Evolutionary conservation across 1,140 invertebrate genomes (phyloP).

Genomic region (Bursaphelenchus mucronatus): DNA sequence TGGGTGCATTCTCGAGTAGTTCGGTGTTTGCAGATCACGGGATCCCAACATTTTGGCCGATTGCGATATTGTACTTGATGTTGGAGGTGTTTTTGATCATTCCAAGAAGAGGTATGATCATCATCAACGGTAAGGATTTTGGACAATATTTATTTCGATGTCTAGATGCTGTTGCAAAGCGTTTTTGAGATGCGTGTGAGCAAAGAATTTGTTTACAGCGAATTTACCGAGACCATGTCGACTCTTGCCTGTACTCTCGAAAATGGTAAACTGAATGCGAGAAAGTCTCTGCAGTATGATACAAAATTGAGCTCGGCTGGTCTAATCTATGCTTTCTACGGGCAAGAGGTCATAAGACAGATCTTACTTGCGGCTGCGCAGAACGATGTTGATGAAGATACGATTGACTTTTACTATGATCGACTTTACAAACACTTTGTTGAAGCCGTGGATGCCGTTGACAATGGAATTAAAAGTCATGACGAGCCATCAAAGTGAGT

Average conservation of each 20-base stretch:
- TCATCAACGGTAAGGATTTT: constrained; percentile 73
- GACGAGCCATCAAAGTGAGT: constrained; percentile 68
- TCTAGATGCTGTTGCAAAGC: neutral
- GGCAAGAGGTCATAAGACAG: constrained; percentile 71
- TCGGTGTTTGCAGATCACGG: constrained; percentile 64
- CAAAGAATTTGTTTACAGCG: constrained; percentile 64
- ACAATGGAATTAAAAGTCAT: constrained; percentile 77
- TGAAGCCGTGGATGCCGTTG: constrained; percentile 89
- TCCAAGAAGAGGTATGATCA: constrained; percentile 80
- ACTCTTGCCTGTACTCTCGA: constrained; percentile 62
- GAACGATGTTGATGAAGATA: constrained; percentile 56
- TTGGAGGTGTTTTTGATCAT: constrained; percentile 82
- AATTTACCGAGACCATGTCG: constrained; percentile 68
- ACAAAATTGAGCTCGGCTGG: constrained; percentile 88
- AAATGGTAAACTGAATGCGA: constrained; percentile 17
- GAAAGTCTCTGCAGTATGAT: constrained; percentile 48
- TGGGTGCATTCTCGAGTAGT: neutral
- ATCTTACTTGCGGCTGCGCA: constrained; percentile 51
- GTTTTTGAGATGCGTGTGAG: neutral
- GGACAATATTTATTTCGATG: constrained; percentile 12
- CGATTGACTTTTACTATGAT: constrained; percentile 69
- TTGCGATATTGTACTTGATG: constrained; percentile 93
- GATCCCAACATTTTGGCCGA: constrained; percentile 69
- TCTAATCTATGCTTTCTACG: constrained; percentile 84
- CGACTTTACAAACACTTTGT: constrained; percentile 84